Base-by-base conservation (phyloP, 2,797 vertebrate genomes). In the Danio albolineatus region DNA sequence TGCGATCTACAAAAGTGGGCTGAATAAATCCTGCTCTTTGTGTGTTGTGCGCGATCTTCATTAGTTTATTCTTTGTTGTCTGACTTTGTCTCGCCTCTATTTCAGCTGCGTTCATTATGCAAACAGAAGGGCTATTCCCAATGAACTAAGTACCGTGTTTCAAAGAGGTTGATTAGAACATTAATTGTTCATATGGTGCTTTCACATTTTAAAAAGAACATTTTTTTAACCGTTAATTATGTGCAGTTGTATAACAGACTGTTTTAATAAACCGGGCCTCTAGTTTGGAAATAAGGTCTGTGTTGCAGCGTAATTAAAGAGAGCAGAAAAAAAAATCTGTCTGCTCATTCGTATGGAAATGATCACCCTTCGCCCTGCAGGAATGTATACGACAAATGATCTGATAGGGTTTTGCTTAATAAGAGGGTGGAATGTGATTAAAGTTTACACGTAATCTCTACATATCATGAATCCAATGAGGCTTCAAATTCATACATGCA, bases 121-220 rank as follows among this genome's bases (percentile, higher is more conserved):
- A 89, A 91, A 91, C 87, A 82, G 87, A 83, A 87, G 82, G 87
- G 85, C 81, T 85, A 76, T 89, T 90, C 73, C 84, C 86, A 91
- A 90, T 88, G 16, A 90, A 89, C 86, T 87, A 89, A 86, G 85
- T 85, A 81, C 89, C 90, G 87, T 87, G 87, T 89, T 90, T 86
- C 86, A 79, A 76, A 87, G 85, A 89, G 88, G 87, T 83, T 92
- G 89, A 92, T 90, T 91, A 85, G 87, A 78, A 88, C 89, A 90
- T 91, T 90, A 91, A 91, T 91, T 91, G 90, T 84, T 86, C 87
- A 79, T 86, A 81, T 85, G 85, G 46, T 77, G 82, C 86, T 82
- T 87, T 88, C 74, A 88, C 88, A 91, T 90, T 88, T 89, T 84
- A 87, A 87, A 82, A 80, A 84, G 77, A 79, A 60, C 84, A 85